phyloP scores from a whole-genome alignment of 2,113 vertebrate genomes.

The Daboia siamensis region DNA sequence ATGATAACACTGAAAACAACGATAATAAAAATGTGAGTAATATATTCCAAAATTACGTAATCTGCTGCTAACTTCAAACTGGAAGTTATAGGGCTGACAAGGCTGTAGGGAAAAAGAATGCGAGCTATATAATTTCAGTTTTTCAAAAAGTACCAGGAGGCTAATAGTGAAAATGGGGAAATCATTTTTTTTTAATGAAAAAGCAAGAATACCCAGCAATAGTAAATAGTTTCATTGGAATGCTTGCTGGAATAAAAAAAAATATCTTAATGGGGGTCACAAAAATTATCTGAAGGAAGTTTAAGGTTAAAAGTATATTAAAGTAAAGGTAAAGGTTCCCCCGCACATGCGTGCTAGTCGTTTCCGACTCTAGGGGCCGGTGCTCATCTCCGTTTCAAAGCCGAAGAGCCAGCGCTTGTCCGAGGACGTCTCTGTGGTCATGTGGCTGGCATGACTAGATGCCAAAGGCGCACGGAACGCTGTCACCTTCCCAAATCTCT shows the following conservation, averaged over 20 bases:
- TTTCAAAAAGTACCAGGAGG: not conserved
- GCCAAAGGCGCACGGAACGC: too few species aligned
- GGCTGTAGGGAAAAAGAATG: not conserved
- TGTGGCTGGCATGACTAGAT: too few species aligned
- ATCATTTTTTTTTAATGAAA: not conserved
- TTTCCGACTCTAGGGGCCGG: too few species aligned
- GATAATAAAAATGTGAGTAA: not conserved
- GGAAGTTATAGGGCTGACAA: not conserved
- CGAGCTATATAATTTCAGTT: not conserved
- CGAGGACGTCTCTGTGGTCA: too few species aligned
- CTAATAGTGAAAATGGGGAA: not conserved
- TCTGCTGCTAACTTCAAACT: not conserved
- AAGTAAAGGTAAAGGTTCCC: too few species aligned
- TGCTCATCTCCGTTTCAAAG: too few species aligned
- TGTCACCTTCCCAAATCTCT: slow-evolving; percentile 69
- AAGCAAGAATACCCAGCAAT: not conserved
- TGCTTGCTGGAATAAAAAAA: not conserved
- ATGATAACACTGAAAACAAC: not conserved
- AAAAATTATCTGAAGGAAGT: not conserved
- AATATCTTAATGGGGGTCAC: not conserved
- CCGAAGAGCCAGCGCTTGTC: too few species aligned
- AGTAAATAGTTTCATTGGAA: not conserved
- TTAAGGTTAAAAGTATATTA: not conserved
- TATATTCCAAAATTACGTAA: not conserved
- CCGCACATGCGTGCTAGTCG: too few species aligned